phyloP scores from a whole-genome alignment of 1,140 invertebrate genomes.

The Pantala flavescens region DNA sequence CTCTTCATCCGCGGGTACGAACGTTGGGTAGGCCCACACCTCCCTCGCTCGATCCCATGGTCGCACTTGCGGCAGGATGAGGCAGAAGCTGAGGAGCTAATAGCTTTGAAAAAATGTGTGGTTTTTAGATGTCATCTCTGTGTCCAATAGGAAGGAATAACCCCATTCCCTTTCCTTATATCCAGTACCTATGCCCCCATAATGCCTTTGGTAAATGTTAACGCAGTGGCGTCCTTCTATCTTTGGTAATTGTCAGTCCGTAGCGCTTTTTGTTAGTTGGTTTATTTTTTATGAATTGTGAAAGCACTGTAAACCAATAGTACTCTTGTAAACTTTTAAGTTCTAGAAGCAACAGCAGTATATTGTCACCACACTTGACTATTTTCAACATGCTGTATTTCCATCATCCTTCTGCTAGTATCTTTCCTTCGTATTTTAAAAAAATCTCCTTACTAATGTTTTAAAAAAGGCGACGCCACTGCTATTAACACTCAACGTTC shows the following conservation, averaged over 20 bases:
- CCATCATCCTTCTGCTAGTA: no score
- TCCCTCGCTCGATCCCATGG: constrained; percentile 6
- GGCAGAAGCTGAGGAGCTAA: background rate
- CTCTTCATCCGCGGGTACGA: constrained; percentile 6
- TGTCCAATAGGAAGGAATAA: background rate
- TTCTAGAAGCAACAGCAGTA: no score
- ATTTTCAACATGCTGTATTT: no score
- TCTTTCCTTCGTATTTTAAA: no score
- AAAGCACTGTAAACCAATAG: no score
- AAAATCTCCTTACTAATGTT: no score
- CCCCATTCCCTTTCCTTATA: background rate
- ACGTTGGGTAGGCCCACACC: background rate
- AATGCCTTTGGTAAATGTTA: background rate
- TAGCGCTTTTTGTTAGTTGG: no score
- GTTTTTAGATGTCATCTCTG: background rate
- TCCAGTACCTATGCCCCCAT: background rate
- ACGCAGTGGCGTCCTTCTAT: background rate
- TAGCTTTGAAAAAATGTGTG: background rate
- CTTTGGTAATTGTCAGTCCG: no score
- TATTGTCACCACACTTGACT: no score
- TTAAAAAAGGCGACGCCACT: background rate
- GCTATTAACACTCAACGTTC: background rate
- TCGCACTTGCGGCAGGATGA: background rate
- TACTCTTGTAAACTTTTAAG: no score
- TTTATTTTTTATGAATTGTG: no score